A percentile compares a stretch with the other conserved stretches of the same genome.
These are phyloP conservation scores for Cyclina sinensis DNA, from an alignment of 1,140 invertebrate species.

Conservation along the genomic window DNA sequence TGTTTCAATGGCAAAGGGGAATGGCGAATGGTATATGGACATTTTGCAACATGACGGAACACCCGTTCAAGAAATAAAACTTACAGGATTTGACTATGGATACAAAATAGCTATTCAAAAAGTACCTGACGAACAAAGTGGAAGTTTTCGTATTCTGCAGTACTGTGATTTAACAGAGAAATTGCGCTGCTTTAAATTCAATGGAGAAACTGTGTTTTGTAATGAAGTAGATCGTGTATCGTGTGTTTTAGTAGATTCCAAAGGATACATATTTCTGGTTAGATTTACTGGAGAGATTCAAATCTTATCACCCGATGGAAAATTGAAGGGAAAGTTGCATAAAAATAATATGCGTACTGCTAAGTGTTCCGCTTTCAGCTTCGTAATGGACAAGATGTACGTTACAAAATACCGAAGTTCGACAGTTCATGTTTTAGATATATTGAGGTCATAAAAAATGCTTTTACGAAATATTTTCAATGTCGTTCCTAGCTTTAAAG, in stretches of 20 bases:
- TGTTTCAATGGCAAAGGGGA: background rate
- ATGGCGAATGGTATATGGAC: background rate
- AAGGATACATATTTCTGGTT: background rate
- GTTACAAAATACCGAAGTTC: background rate
- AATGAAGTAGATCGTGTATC: background rate
- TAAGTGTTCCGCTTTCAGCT: background rate
- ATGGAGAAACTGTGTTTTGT: background rate
- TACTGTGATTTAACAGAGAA: background rate
- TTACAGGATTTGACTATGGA: background rate
- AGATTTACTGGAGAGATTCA: background rate
- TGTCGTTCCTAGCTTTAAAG: too few relatives aligned
- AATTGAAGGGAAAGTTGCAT: background rate
- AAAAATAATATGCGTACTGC: background rate
- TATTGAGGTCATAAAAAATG: background rate
- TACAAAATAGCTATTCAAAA: background rate
- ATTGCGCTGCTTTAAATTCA: background rate
- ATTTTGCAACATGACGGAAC: background rate
- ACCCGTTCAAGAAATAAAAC: background rate
- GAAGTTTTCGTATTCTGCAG: background rate
- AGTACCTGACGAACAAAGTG: background rate
- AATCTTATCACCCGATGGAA: background rate
- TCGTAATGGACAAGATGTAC: background rate
- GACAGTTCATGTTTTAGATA: background rate
- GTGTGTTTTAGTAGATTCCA: background rate
- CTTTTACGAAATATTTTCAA: too few relatives aligned